Evolutionary conservation across 2,113 vertebrate species (phyloP).

Genomic region (Barnardius zonarius): DNA sequence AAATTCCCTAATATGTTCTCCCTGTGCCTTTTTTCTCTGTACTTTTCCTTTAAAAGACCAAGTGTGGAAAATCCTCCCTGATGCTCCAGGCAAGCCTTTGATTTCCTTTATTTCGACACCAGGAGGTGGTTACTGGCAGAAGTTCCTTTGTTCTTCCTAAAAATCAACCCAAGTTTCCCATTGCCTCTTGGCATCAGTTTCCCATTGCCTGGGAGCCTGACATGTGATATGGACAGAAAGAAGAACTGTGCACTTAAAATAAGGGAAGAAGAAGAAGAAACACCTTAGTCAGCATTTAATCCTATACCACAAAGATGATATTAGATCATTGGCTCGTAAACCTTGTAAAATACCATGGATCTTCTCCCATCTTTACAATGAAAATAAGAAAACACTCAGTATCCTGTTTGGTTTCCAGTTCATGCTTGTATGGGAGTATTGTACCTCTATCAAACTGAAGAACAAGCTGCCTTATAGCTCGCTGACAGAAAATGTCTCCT

Average conservation of each 20-base stretch:
- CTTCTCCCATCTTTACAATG: not conserved
- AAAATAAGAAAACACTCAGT: not conserved
- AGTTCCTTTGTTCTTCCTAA: not conserved
- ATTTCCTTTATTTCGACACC: not conserved
- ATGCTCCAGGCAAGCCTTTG: not conserved
- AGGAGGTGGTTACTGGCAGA: not conserved
- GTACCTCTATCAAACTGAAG: not conserved
- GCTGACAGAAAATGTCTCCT: not conserved
- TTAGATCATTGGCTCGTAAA: not conserved
- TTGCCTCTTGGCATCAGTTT: not conserved
- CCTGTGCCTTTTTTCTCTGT: not conserved
- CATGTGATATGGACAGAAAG: not conserved
- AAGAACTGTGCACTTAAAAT: not conserved
- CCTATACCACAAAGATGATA: not conserved
- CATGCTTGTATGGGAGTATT: not conserved
- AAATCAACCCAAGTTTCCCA: not conserved
- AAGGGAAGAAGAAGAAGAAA: not conserved
- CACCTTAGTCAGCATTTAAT: not conserved
- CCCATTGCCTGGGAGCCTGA: not conserved
- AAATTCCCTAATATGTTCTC: not conserved
- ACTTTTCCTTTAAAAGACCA: not conserved
- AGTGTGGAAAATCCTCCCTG: not conserved
- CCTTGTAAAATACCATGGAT: rapidly evolving
- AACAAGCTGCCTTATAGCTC: not conserved
- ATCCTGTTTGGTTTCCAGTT: not conserved